These are phyloP conservation scores for Dasyurus viverrinus DNA, from an alignment of 2,113 vertebrate genomes.

Conservation along the genomic window DNA sequence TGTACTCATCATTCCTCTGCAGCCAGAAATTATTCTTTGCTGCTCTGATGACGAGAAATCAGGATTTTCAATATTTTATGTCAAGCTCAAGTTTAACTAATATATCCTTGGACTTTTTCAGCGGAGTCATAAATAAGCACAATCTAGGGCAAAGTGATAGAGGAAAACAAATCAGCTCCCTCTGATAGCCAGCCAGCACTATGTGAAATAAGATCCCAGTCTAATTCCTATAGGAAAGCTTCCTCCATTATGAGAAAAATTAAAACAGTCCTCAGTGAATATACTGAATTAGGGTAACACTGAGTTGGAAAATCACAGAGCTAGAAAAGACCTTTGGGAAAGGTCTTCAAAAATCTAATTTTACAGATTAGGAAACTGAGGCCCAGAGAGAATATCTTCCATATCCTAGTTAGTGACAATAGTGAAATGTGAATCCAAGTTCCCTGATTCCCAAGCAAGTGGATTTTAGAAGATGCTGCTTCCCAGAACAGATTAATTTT, in stretches of 20 bases:
- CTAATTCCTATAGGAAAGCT: background rate
- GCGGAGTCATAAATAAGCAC: background rate
- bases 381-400: background rate
- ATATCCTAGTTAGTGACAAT: background rate
- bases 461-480: background rate
- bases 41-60: background rate
- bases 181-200: background rate
- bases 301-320: background rate
- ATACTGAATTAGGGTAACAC: background rate
- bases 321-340: background rate
- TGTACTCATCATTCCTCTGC: background rate
- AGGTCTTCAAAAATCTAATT: background rate
- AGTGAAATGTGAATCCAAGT: background rate
- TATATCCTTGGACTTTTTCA: background rate
- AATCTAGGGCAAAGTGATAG: background rate
- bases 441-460: background rate
- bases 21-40: background rate
- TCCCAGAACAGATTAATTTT: background rate
- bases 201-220: background rate
- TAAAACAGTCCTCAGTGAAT: background rate
- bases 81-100: background rate
- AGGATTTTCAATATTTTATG: background rate
- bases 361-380: background rate
- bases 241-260: background rate
- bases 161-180: fast-evolving